Base-by-base conservation (phyloP, 2,888 invertebrate genomes). In the Seira sanloemensis region DNA sequence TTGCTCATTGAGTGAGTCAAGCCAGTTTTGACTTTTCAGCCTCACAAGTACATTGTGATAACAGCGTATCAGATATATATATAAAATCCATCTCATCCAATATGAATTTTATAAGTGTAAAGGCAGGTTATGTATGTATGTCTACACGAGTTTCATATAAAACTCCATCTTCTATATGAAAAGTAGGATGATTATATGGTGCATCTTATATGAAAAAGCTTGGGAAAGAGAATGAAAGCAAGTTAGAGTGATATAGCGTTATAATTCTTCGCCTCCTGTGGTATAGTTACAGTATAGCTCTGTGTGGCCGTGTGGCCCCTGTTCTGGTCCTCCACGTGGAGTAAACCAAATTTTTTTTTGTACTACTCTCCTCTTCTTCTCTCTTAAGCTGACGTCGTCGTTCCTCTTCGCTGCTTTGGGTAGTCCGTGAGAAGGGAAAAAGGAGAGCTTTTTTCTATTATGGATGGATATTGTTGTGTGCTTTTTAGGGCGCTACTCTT, bases 401-500 rank as follows among this genome's bases (percentile, higher is more conserved):
- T 83, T 83, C 82, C 82, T 77, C 58, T 23, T 83, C 82, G 82
- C 50, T 83, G 82, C 78, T 81, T 77, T 83, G 67, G 77, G 77
- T 82, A 75, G 81, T 65, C 4, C 77, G 82, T 71, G 71, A 71
- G 75, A 80, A 66, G 74, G 67, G 68, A 24, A 50, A 73, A 62
- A 25, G 19, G 21, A n/a, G 46, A 62, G 21, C 25, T 50, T 23
- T n/a, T n/a, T n/a, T n/a, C n/a, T n/a, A n/a, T n/a, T n/a, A n/a
- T n/a, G n/a, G n/a, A n/a, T n/a, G n/a, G n/a, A n/a, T n/a, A n/a
- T n/a, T n/a, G n/a, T n/a, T n/a, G n/a, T n/a, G 69, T 24, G 75
- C 69, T 86, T 86, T 87, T 86, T 87, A 86, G 86, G 87, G 81
- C 86, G 85, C 85, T 85, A 82, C 81, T 82, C 66, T 65, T 76